These are phyloP conservation scores for Ctenosaura bakeri DNA, from an alignment of 2,797 vertebrate species.

Conservation along the genomic window DNA sequence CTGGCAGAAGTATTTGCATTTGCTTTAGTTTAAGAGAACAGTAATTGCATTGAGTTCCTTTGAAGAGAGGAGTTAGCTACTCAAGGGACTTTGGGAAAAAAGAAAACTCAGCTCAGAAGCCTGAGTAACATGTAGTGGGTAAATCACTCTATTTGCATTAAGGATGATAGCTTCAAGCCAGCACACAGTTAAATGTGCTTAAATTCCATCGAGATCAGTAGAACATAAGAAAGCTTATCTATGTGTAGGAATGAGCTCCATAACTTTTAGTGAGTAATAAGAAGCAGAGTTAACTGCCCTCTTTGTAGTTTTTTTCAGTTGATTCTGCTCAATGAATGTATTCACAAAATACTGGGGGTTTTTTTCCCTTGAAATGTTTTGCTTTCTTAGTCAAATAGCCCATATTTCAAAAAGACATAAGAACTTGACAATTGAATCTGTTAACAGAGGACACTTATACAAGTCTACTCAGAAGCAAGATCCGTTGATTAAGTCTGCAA, in stretches of 20 bases:
- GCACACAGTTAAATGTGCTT: neutral
- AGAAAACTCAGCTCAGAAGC: slow-evolving; percentile 13
- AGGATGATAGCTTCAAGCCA: slow-evolving; percentile 25
- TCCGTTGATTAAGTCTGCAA: no score
- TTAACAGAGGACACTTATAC: neutral
- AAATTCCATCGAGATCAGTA: slow-evolving; percentile 19
- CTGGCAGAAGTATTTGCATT: slow-evolving; percentile 41
- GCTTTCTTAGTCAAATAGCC: neutral
- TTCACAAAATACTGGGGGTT: neutral
- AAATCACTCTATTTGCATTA: slow-evolving; percentile 37
- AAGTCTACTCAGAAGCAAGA: neutral
- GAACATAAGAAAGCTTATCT: neutral
- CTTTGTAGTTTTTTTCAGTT: neutral
- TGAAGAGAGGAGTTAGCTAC: slow-evolving; percentile 41
- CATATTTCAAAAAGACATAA: neutral
- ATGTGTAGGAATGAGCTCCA: neutral
- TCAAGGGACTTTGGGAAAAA: slow-evolving; percentile 9
- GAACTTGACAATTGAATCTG: neutral
- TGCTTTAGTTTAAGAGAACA: slow-evolving; percentile 41
- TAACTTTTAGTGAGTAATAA: neutral
- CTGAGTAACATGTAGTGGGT: slow-evolving; percentile 19
- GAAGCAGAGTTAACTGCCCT: neutral
- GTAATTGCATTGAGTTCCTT: slow-evolving; percentile 34
- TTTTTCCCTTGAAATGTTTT: neutral
- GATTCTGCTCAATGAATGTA: neutral